Base-by-base conservation (phyloP, 2,113 vertebrate species). In the Sander vitreus region DNA sequence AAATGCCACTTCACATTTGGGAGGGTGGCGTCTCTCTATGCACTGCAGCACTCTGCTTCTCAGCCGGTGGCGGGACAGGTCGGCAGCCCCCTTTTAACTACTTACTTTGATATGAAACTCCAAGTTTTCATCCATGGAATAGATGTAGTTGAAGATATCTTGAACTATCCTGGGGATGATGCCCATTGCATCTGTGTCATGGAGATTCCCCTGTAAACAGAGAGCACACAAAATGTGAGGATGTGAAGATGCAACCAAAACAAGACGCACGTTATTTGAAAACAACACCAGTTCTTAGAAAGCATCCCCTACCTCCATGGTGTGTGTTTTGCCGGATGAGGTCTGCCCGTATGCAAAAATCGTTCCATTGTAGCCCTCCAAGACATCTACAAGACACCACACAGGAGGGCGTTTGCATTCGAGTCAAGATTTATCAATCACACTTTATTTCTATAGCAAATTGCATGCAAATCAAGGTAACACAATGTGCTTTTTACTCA, bases 341-440 rank as follows among this genome's bases (percentile, higher is more conserved):
- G 98, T 99, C 83, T 99, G 98, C 60, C 98, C 98, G 72, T 99
- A 99, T 12, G 98, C 98, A 95, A 99, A 99, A 96, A 99, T 99
- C 30, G 98, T 99, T 85, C 98, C 98, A 76, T 99, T 99, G 92
- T 99, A 99, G 83, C 97, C 98, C 64, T 98, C 98, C 78, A 99
- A 96, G 74, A 99, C 98, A 97, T 99, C 98, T 99, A 81, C 3
- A 92, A 76, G 47, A 76, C 25, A 80, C 23, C 23, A 69, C 0
- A 64, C 12, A 48, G 7, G 48, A 21, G 1, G 11, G 0, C 5
- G 5, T 33, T 30, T 30, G 8, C 53, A n/a, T 45, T 30, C 18
- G 30, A 27, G 14, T 25, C 13, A 39, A 15, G 6, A 70, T 18
- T 33, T 3, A 39, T 10, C 39, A 39, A 39, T 39, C 39, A 39